phyloP scores from a whole-genome alignment of 2,797 vertebrate species.

The Sebastes itinus region DNA sequence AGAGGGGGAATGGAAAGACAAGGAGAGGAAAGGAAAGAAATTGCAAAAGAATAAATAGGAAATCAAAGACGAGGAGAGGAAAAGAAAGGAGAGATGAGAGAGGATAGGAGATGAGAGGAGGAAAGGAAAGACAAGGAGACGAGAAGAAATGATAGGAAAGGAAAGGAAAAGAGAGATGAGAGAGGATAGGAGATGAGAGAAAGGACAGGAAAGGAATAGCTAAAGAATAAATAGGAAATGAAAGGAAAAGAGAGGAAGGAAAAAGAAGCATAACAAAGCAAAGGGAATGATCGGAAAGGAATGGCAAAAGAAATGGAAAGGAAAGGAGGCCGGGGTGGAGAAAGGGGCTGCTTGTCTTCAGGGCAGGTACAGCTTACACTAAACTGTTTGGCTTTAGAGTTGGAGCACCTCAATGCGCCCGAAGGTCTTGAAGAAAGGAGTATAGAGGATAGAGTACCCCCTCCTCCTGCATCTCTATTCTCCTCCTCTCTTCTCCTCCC shows the following conservation, averaged over 20 bases:
- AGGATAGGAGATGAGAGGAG: neutral
- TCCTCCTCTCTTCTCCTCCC: slow-evolving; percentile 21
- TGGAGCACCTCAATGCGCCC: slow-evolving; percentile 73
- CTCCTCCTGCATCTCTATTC: slow-evolving; percentile 26
- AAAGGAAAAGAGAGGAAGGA: neutral
- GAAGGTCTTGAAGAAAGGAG: slow-evolving; percentile 70
- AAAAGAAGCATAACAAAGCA: neutral
- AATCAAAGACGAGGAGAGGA: neutral
- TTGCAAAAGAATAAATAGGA: neutral
- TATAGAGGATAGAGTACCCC: slow-evolving; percentile 46
- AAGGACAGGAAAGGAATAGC: neutral
- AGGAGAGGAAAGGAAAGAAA: neutral
- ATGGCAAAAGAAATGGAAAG: slow-evolving; percentile 29
- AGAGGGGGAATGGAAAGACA: neutral
- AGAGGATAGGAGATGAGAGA: neutral
- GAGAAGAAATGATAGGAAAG: neutral
- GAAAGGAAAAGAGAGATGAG: neutral
- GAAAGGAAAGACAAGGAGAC: neutral
- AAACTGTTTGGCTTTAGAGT: slow-evolving; percentile 74
- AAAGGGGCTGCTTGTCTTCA: slow-evolving; percentile 65
- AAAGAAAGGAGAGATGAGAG: neutral
- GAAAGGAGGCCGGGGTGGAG: slow-evolving; percentile 38
- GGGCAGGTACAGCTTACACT: slow-evolving; percentile 71
- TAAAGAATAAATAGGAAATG: neutral
- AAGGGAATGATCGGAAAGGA: neutral